Evolutionary conservation across 2,888 invertebrate genomes (phyloP).

Genomic region (Zootermopsis nevadensis): DNA sequence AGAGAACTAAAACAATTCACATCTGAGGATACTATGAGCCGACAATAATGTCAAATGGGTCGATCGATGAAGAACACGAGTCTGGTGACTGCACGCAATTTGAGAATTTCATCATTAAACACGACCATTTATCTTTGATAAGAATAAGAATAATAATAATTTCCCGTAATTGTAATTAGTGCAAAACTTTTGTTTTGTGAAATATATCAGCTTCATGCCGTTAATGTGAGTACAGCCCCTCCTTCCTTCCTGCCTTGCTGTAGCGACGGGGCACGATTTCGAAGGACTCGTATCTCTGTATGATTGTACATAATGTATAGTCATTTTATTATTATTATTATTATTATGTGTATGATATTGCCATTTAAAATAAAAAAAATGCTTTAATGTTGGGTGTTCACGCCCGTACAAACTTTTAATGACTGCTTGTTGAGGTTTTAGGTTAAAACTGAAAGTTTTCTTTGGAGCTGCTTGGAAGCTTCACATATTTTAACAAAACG

Average conservation of each 20-base stretch:
- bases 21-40: conserved; percentile 27
- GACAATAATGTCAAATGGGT: conserved; percentile 42
- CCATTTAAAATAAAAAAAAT: conserved; percentile 38
- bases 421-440: conserved; percentile 41
- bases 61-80: not conserved
- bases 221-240: conserved; percentile 14
- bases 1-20: conserved; percentile 28
- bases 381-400: conserved; percentile 44
- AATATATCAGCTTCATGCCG: conserved; percentile 26
- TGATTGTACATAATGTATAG: conserved; percentile 45
- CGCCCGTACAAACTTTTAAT: conserved; percentile 36
- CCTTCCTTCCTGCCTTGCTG: not conserved
- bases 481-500: conserved; percentile 5
- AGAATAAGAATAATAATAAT: not conserved
- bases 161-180: not conserved
- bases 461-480: conserved; percentile 26
- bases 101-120: not conserved
- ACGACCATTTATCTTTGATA: conserved; percentile 10
- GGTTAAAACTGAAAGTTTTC: conserved; percentile 29
- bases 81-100: not conserved
- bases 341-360: conserved; percentile 42
- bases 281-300: conserved; percentile 27
- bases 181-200: conserved; percentile 2
- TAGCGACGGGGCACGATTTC: conserved; percentile 4
- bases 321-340: conserved; percentile 44